Evolutionary conservation across 2,113 vertebrate genomes (phyloP), one percentile per base, ranked within the genome.

Genomic region (Podiceps cristatus): DNA sequence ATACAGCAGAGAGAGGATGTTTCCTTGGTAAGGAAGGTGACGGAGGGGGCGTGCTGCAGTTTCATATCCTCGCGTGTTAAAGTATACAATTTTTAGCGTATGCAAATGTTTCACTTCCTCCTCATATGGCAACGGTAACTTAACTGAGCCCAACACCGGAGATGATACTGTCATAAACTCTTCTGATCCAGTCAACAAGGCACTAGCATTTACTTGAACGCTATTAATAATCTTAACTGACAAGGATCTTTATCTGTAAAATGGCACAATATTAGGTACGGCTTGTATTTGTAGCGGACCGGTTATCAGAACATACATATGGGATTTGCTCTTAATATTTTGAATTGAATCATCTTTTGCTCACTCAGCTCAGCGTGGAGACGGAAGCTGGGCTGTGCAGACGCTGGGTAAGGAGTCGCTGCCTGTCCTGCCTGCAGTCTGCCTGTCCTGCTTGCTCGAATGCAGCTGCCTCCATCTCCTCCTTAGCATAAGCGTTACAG

Each of bases 21-120:
- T 91, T 86, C 91, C 55, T 19, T 56, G 82, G 83, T 37, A 23
- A 18, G 86, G 74, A 87, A 24, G 82, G 83, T 35, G 93, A 4
- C 1, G 6, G 75, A 9, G 97, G 69, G 74, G 88, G 77, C 3
- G 18, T 42, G 56, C 71, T 35, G 77, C 68, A 49, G 83, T 45
- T 89, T 33, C 81, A 4, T 4, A 25, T 63, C 76, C 90, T 86
- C 28, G 13, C 82, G 40, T 8, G 11, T 11, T 20, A 10, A 69
- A 77, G 35, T 37, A 29, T 18, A 27, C 27, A 24, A 64, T 49
- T 91, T 96, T 95, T 72, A 90, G 93, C 68, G 97, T 75, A 53
- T 86, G 75, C 84, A 82, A 95, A 90, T 96, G 94, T 93, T 88
- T 96, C 77, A 37, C 80, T 96, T 96, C 96, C 97, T 90, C 91